Evolutionary conservation across 2,888 invertebrate genomes (phyloP).

Genomic region (Hirtodrosophila alboralis): DNA sequence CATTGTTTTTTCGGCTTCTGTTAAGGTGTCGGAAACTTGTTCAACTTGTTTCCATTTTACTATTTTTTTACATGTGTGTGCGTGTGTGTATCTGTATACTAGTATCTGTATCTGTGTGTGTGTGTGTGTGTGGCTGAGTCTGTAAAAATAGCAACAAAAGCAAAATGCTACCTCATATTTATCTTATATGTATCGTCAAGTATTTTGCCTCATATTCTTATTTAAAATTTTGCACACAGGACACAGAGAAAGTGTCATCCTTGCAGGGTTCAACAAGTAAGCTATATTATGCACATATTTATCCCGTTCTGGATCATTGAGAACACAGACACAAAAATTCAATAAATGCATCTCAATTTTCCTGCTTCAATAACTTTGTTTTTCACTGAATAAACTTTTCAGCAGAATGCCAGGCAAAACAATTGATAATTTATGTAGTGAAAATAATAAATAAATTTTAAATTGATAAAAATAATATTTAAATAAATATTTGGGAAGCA

Average conservation of each 20-base stretch:
- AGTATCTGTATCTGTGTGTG: too few relatives aligned
- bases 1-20: conserved; percentile 56
- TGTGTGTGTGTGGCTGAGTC: conserved; percentile 14
- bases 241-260: conserved; percentile 15
- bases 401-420: too few relatives aligned
- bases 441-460: too few relatives aligned
- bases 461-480: too few relatives aligned
- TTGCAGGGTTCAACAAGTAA: conserved; percentile 16
- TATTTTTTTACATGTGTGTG: conserved; percentile 45
- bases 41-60: conserved; percentile 79
- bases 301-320: conserved; percentile 5
- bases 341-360: too few relatives aligned
- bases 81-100: conserved; percentile 1
- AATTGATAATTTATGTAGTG: too few relatives aligned
- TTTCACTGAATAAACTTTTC: too few relatives aligned
- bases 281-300: background rate
- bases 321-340: background rate
- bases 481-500: too few relatives aligned
- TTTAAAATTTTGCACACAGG: conserved; percentile 25
- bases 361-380: too few relatives aligned
- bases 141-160: conserved; percentile 53
- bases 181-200: conserved; percentile 22
- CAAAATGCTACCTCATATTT: conserved; percentile 43
- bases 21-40: conserved; percentile 79
- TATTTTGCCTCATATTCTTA: conserved; percentile 5